Evolutionary conservation across 2,888 invertebrate genomes (phyloP).

Genomic region (Nemurella pictetii): DNA sequence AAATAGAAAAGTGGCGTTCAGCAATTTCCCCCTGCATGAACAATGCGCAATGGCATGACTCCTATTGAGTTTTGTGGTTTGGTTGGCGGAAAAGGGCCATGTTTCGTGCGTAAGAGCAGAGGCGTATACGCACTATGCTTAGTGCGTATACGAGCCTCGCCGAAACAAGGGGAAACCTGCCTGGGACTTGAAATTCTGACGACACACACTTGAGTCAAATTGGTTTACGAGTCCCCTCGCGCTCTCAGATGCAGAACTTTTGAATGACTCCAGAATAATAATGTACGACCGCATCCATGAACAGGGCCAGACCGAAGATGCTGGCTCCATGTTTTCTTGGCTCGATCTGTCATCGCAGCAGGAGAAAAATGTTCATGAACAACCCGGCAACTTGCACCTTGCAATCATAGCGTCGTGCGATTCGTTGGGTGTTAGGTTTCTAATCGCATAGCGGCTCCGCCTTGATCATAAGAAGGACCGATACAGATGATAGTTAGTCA

Average conservation of each 20-base stretch:
- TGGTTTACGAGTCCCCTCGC: constrained; percentile 39
- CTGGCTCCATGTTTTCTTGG: constrained; percentile 1
- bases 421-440: background rate
- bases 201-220: constrained; percentile 42
- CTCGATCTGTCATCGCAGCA: background rate
- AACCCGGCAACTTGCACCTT: background rate
- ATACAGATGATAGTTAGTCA: background rate
- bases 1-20: background rate
- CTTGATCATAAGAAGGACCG: background rate
- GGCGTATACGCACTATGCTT: background rate
- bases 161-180: constrained; percentile 19
- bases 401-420: background rate
- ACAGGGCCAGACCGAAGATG: background rate
- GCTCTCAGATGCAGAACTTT: constrained; percentile 19
- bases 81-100: constrained; percentile 29
- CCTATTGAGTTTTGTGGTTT: constrained; percentile 29
- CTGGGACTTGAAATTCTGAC: constrained; percentile 40
- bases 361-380: background rate
- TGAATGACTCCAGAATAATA: constrained; percentile 38
- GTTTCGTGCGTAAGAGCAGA: background rate
- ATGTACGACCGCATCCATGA: constrained; percentile 16
- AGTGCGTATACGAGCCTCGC: background rate
- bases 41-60: constrained; percentile 28
- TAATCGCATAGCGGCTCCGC: background rate
- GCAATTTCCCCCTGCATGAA: constrained; percentile 13